Percentiles rank a stretch among this genome's conserved stretches.
Conservation (phyloP, 2,113 vertebrate genomes). For the Bostrychus sinensis region DNA sequence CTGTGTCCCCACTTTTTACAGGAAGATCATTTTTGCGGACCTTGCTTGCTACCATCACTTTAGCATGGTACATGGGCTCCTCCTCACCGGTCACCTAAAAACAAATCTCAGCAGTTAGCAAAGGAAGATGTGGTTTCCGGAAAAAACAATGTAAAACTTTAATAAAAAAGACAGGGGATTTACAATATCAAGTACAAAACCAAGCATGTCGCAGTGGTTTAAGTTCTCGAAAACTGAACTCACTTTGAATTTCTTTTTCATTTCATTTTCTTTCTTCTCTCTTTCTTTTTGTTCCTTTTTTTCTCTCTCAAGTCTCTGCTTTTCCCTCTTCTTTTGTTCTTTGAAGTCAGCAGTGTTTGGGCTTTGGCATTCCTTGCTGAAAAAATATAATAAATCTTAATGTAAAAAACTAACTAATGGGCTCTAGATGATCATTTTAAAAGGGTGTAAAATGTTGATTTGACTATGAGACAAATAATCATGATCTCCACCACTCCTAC, state of each 20-base stretch:
- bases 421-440: background rate
- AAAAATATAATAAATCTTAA: conserved; percentile 22
- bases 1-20: conserved; percentile 72
- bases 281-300: conserved; percentile 80
- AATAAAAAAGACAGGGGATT: background rate
- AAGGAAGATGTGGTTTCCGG: background rate
- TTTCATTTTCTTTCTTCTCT: conserved; percentile 78
- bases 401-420: background rate
- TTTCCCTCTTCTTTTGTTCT: conserved; percentile 77
- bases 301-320: conserved; percentile 78
- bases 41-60: conserved; percentile 61
- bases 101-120: background rate
- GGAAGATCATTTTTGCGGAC: conserved; percentile 66
- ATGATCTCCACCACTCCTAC: conserved; percentile 49
- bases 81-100: conserved; percentile 78
- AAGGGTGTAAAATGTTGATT: conserved; percentile 37
- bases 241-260: conserved; percentile 83
- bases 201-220: too few species aligned
- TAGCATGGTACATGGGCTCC: conserved; percentile 66
- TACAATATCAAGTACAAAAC: too few species aligned
- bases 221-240: conserved; percentile 13
- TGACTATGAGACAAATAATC: conserved; percentile 17
- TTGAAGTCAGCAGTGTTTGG: conserved; percentile 64
- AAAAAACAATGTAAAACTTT: background rate
- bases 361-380: conserved; percentile 59